A percentile compares a stretch with the other conserved stretches of the same genome.
Evolutionary conservation across 2,113 vertebrate genomes (phyloP).

Genomic region (Gadus chalcogrammus): DNA sequence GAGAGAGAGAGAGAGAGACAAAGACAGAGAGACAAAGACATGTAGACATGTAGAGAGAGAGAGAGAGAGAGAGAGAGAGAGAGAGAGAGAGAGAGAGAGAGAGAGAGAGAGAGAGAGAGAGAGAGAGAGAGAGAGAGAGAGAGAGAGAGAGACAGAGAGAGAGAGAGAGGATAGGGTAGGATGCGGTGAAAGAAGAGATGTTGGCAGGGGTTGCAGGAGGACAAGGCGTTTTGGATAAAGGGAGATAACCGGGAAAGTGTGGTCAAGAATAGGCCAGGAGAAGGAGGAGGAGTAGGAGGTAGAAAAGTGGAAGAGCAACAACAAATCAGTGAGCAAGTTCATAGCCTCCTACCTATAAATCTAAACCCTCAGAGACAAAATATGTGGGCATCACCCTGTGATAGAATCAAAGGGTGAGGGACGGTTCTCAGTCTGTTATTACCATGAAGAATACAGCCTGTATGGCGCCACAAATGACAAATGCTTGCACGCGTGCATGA

Average conservation of each 20-base stretch:
- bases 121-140: constrained; percentile 1
- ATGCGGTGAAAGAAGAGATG: neutral
- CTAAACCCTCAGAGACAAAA: neutral
- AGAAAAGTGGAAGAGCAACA: constrained; percentile 3
- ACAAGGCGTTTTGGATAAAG: neutral
- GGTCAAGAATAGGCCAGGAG: neutral
- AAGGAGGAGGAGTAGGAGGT: neutral
- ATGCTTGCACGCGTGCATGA: neutral
- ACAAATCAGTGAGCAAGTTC: constrained; percentile 18
- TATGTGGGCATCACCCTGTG: constrained; percentile 9
- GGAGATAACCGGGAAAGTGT: neutral
- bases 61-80: neutral
- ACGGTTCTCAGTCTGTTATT: constrained; percentile 61
- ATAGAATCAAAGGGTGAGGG: constrained; percentile 40
- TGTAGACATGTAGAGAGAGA: too few relatives aligned
- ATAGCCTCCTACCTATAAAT: neutral
- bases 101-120: neutral
- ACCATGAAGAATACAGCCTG: constrained; percentile 37
- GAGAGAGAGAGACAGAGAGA: neutral
- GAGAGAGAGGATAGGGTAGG: neutral
- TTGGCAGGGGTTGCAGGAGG: constrained; percentile 4
- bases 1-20: too few relatives aligned
- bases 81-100: neutral
- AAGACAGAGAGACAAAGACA: too few relatives aligned
- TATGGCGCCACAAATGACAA: constrained; percentile 34